phyloP scores from a whole-genome alignment of 2,888 invertebrate genomes.

The Pterostichus madidus region DNA sequence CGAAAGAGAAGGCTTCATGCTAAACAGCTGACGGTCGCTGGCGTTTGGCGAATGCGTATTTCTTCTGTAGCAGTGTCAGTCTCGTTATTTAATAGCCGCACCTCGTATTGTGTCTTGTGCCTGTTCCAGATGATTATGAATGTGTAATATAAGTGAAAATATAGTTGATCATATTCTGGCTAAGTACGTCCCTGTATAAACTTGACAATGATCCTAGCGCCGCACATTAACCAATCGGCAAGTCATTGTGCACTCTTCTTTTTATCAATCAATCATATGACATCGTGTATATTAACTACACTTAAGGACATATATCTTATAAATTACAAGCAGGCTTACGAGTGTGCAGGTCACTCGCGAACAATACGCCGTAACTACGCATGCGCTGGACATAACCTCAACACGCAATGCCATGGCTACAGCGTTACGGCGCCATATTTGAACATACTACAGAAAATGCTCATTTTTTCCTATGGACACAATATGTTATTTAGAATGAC shows the following conservation, averaged over 20 bases:
- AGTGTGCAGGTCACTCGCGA: conserved; percentile 55
- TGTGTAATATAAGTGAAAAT: no score
- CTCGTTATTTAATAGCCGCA: no score
- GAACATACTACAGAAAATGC: conserved; percentile 27
- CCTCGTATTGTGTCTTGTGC: no score
- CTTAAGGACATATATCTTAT: conserved; percentile 67
- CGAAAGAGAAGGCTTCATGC: no score
- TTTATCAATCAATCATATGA: conserved; percentile 69
- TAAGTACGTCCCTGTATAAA: conserved; percentile 65
- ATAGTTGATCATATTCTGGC: neutral
- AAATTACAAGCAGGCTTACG: conserved; percentile 65
- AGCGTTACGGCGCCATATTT: conserved; percentile 20
- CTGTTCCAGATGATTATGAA: no score
- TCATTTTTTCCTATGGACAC: conserved; percentile 13
- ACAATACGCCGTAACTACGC: conserved; percentile 49
- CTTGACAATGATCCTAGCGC: conserved; percentile 66
- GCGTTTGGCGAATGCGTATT: no score
- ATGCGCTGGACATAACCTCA: conserved; percentile 36
- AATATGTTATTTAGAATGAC: conserved; percentile 12
- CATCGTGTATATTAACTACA: conserved; percentile 68
- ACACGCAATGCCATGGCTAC: conserved; percentile 8
- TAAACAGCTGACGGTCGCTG: no score
- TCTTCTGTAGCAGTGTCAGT: no score
- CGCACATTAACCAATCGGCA: conserved; percentile 68
- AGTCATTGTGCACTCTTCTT: conserved; percentile 69